Conservation (phyloP, 2,113 vertebrate genomes). For the Anser cygnoides region DNA sequence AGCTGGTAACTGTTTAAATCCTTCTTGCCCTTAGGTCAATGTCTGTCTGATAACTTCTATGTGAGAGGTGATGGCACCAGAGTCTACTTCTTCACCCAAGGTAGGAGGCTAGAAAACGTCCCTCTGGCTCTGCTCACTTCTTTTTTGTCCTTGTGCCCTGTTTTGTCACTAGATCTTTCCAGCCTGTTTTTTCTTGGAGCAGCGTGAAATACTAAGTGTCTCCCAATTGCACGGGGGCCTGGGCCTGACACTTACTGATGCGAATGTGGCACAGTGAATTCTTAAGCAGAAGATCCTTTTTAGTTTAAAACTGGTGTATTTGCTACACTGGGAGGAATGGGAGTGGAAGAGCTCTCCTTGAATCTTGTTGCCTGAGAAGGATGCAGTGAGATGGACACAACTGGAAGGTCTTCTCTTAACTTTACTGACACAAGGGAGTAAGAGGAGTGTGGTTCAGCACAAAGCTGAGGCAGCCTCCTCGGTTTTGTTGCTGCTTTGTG, state of each 20-base stretch:
- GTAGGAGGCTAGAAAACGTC: constrained; percentile 69
- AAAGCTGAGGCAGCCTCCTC: not conserved
- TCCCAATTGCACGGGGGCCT: not conserved
- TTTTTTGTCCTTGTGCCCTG: not conserved
- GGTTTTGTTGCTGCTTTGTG: not conserved
- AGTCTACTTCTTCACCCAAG: constrained; percentile 99
- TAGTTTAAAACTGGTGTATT: not conserved
- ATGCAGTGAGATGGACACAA: not conserved
- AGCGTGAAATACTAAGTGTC: not conserved
- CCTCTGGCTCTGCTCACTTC: not conserved
- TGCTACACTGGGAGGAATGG: not conserved
- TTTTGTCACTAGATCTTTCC: not conserved
- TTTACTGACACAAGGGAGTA: not conserved
- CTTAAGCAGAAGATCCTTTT: not conserved
- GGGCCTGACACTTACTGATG: not conserved
- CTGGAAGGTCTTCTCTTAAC: not conserved
- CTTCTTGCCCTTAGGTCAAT: constrained; percentile 82
- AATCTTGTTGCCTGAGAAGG: not conserved
- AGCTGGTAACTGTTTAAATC: not conserved
- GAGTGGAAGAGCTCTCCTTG: not conserved
- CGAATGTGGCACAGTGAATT: not conserved
- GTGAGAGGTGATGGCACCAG: constrained; percentile 96
- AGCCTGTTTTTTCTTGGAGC: not conserved
- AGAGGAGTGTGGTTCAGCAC: not conserved
- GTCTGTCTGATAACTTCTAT: constrained; percentile 96